Conservation (phyloP, 2,888 invertebrate genomes). For the Nephrotoma flavescens region DNA sequence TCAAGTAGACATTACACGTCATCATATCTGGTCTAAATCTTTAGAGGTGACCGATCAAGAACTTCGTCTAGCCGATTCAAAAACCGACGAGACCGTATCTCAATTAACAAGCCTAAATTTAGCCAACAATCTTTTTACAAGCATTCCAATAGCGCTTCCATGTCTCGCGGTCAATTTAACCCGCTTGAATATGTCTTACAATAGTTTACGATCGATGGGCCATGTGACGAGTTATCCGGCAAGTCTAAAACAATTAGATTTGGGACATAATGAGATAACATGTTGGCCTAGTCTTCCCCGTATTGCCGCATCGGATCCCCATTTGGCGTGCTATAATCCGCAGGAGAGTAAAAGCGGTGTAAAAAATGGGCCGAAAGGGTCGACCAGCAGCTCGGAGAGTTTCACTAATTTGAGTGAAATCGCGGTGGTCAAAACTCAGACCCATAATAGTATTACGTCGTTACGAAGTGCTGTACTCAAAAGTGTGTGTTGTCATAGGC, state of each 20-base stretch:
- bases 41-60: constrained; percentile 53
- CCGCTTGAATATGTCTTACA: constrained; percentile 81
- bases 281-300: constrained; percentile 81
- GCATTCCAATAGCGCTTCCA: constrained; percentile 75
- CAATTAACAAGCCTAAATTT: constrained; percentile 66
- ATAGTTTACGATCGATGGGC: constrained; percentile 66
- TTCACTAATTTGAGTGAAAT: constrained; percentile 5
- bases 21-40: constrained; percentile 59
- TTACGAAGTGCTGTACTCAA: constrained; percentile 58
- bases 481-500: constrained; percentile 71
- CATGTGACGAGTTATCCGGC: constrained; percentile 82
- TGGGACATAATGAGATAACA: constrained; percentile 82
- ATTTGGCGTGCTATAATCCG: constrained; percentile 56
- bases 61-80: constrained; percentile 39
- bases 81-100: constrained; percentile 41
- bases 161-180: constrained; percentile 81
- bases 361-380: not conserved
- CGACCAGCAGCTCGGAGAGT: constrained; percentile 12
- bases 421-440: constrained; percentile 10
- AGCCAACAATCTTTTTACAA: constrained; percentile 79
- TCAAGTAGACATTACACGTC: constrained; percentile 51
- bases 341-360: constrained; percentile 16
- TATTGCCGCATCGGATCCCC: constrained; percentile 45
- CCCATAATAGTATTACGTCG: constrained; percentile 23
- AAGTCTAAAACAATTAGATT: constrained; percentile 76